phyloP scores from a whole-genome alignment of 1,140 invertebrate species.

The Lepidotrigona ventralis region DNA sequence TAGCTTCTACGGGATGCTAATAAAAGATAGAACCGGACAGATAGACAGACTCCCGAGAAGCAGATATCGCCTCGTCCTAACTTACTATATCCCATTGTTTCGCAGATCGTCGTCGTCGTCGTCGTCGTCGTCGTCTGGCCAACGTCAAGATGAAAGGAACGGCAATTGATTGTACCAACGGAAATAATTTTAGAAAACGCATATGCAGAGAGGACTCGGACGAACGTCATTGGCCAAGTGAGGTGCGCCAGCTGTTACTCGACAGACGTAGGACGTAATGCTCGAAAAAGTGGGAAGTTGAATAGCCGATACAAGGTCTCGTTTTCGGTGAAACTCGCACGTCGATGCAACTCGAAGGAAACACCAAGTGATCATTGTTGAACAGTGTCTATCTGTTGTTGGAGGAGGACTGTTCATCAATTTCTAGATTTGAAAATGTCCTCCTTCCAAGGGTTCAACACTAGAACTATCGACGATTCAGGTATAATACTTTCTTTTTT shows the following conservation, averaged over 20 bases:
- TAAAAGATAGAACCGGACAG: constrained; percentile 78
- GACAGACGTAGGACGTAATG: not conserved
- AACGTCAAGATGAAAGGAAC: constrained; percentile 28
- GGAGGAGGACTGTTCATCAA: not conserved
- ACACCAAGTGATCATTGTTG: not conserved
- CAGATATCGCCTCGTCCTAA: constrained; percentile 59
- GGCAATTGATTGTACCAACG: constrained; percentile 44
- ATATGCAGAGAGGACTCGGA: not conserved
- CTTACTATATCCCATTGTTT: constrained; percentile 67
- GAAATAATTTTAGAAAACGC: constrained; percentile 13
- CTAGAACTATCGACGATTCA: no score
- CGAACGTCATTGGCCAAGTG: not conserved
- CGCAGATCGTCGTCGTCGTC: constrained; percentile 54
- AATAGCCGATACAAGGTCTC: not conserved
- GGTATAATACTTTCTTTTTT: no score
- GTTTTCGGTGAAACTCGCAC: not conserved
- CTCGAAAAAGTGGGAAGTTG: not conserved
- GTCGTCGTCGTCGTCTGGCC: constrained; percentile 26
- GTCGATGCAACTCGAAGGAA: no score
- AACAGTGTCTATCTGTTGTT: not conserved
- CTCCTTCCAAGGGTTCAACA: no score
- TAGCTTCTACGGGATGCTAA: constrained; percentile 77
- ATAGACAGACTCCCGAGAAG: constrained; percentile 61
- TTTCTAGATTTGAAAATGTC: not conserved
- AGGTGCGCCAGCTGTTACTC: not conserved